phyloP scores from a whole-genome alignment of 1,140 invertebrate species.

The Zaprionus nigranus region DNA sequence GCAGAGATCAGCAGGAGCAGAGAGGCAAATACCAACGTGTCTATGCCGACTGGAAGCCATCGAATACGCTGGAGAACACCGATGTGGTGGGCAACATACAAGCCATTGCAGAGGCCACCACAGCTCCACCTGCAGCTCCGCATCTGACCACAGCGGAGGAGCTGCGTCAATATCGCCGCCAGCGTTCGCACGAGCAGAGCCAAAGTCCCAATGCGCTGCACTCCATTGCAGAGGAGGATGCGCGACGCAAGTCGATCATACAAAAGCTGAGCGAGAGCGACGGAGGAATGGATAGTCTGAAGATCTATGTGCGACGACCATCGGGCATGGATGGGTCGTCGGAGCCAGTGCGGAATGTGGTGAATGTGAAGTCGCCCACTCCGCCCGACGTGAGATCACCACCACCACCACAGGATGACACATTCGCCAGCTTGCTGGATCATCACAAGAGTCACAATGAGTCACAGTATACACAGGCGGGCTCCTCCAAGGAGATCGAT shows the following conservation, averaged over 20 bases:
- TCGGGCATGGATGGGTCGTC: constrained; percentile 44
- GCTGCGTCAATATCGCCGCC: constrained; percentile 76
- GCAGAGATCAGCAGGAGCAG: constrained; percentile 15
- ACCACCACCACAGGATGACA: constrained; percentile 57
- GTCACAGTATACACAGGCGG: constrained; percentile 79
- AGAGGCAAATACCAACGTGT: constrained; percentile 87
- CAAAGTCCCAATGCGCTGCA: constrained; percentile 82
- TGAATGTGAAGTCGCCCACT: constrained; percentile 10
- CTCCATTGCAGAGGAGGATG: constrained; percentile 86
- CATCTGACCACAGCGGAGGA: constrained; percentile 87
- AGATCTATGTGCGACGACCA: constrained; percentile 87
- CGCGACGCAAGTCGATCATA: constrained; percentile 83
- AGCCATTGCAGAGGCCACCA: constrained; percentile 88
- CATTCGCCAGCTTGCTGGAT: constrained; percentile 61
- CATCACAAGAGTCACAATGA: constrained; percentile 81
- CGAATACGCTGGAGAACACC: constrained; percentile 90
- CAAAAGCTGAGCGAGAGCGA: constrained; percentile 84
- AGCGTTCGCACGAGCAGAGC: constrained; percentile 74
- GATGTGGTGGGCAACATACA: constrained; percentile 94
- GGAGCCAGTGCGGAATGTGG: constrained; percentile 17
- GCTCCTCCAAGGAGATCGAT: constrained; percentile 91
- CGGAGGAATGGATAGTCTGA: constrained; percentile 85
- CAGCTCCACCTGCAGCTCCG: constrained; percentile 60
- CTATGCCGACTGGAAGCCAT: constrained; percentile 92
- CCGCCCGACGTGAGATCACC: constrained; percentile 39